Base-by-base conservation (phyloP, 2,113 vertebrate genomes). In the Burhinus oedicnemus region DNA sequence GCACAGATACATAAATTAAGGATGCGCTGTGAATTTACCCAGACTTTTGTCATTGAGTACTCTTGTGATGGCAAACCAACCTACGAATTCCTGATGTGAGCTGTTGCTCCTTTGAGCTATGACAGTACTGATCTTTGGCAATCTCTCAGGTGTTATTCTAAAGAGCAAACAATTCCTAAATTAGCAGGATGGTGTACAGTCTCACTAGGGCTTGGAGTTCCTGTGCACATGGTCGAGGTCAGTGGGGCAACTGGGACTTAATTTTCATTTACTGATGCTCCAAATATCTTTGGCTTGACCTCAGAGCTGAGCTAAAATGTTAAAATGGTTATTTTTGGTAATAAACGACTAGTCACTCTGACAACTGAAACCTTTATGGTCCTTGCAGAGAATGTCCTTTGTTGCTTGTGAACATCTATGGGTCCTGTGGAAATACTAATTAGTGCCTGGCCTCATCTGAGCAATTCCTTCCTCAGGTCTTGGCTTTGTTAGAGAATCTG, bases 391-490 rank as follows among this genome's bases (percentile, higher is more conserved):
- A 45, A 66, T 87, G 62, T 38, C 18, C 36, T 87, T 58, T 9
- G 1, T 38, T 58, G 57, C 58, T 34, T 57, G 17, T 60, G 77
- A 94, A 42, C 7, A 20, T 60, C 10, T 47, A 5, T n/a, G 34
- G 36, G 22, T 77, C 38, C 40, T 72, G 1, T 80, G 44, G 30
- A 74, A 86, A 47, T 6, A 2, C 22, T 23, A 8, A n/a, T 11
- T 79, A 47, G 7, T 12, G 4, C 34, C 6, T 44, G n/a, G 26
- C 36, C 16, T 66, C 36, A 79, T 68, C n/a, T 76, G 19, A 15
- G 6, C 0, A 0, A 20, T 74, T 93, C 62, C 22, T 75, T 83
- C 26, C 60, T 47, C 0, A 0, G 27, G 38, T 72, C 40, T 79
- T 64, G 62, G 11, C 23, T 91, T 81, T 62, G 22, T 70, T 81